These are phyloP conservation scores for Rhynchotus rufescens DNA, from an alignment of 2,797 vertebrate genomes.

Conservation along the genomic window DNA sequence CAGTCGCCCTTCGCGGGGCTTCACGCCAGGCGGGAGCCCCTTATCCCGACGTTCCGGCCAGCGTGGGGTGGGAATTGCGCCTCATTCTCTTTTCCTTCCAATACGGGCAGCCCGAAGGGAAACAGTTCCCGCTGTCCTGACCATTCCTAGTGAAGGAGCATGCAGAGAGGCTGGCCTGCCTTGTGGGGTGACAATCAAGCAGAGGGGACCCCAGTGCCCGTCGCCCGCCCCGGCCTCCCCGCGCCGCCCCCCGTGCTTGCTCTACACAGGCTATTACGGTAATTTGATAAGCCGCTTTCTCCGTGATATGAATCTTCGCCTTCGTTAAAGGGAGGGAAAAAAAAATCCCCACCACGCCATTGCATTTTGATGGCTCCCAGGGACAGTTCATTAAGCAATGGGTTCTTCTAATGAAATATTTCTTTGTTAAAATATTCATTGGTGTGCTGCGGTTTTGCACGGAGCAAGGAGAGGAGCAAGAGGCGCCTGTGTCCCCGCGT, in stretches of 20 bases:
- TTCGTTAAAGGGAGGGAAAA: conserved; percentile 62
- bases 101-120: background rate
- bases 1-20: background rate
- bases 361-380: conserved; percentile 79
- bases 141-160: background rate
- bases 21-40: background rate
- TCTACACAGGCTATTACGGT: conserved; percentile 80
- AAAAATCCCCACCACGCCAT: background rate
- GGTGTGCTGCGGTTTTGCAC: conserved; percentile 64
- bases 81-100: background rate
- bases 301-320: conserved; percentile 74
- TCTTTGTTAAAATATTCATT: conserved; percentile 85
- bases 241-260: background rate
- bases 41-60: accelerated
- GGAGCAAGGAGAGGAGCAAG: conserved; percentile 45
- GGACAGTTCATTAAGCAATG: conserved; percentile 86
- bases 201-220: background rate
- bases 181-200: background rate
- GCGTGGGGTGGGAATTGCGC: accelerated
- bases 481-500: conserved; percentile 54
- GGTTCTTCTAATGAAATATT: conserved; percentile 84
- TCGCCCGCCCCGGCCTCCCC: background rate
- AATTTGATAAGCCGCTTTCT: conserved; percentile 76
- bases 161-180: background rate
- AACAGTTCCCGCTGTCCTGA: accelerated